These are phyloP conservation scores for Danio tinwini DNA, from an alignment of 2,797 vertebrate species.

Conservation along the genomic window DNA sequence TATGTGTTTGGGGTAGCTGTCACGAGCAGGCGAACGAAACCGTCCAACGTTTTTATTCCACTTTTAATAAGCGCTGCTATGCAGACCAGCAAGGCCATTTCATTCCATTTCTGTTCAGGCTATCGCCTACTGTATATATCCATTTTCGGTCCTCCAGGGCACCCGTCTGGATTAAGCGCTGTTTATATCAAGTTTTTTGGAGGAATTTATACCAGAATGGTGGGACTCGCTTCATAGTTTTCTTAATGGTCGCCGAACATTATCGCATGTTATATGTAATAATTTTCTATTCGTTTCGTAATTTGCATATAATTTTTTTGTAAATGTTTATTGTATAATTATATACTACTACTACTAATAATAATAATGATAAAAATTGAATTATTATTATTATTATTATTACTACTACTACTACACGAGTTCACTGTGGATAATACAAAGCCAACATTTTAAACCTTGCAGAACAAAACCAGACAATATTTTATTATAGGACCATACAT, in stretches of 20 bases:
- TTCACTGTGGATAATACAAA: neutral
- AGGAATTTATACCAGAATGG: constrained; percentile 61
- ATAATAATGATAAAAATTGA: neutral
- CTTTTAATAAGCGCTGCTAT: constrained; percentile 78
- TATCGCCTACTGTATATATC: constrained; percentile 60
- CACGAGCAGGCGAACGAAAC: constrained; percentile 75
- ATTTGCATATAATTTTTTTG: constrained; percentile 35
- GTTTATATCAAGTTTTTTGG: constrained; percentile 55
- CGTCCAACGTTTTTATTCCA: constrained; percentile 81
- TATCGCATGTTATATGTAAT: constrained; percentile 36
- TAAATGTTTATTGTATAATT: constrained; percentile 1
- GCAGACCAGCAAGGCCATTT: constrained; percentile 68
- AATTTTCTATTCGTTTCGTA: constrained; percentile 31
- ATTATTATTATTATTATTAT: neutral
- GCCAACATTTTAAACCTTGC: neutral
- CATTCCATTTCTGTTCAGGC: constrained; percentile 61
- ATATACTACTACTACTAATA: neutral
- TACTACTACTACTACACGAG: constrained; percentile 23
- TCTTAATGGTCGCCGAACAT: constrained; percentile 36
- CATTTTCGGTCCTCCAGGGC: constrained; percentile 56
- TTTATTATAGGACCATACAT: neutral
- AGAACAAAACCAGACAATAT: neutral
- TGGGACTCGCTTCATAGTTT: constrained; percentile 63
- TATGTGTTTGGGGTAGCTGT: constrained; percentile 84
- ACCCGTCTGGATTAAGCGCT: constrained; percentile 56